Conservation (phyloP, 2,888 invertebrate genomes). For the Smittia sp. region DNA sequence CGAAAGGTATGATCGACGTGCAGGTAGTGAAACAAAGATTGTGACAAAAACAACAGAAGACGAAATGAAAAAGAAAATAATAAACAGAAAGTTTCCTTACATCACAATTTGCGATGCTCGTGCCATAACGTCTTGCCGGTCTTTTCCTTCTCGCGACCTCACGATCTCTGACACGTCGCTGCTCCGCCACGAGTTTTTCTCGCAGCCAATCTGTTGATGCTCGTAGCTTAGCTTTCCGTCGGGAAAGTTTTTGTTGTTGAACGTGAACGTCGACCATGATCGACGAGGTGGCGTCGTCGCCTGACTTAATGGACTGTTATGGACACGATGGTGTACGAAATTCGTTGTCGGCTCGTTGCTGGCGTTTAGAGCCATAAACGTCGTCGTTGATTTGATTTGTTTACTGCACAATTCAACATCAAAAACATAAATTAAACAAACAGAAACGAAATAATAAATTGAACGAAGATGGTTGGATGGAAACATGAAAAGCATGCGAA, state of each 20-base stretch:
- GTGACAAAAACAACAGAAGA: slow-evolving; percentile 3
- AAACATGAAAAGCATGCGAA: not conserved
- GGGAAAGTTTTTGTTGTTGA: slow-evolving; percentile 47
- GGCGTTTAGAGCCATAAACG: slow-evolving; percentile 32
- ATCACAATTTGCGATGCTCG: slow-evolving; percentile 84
- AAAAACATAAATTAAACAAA: slow-evolving; percentile 30
- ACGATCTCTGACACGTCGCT: slow-evolving; percentile 44
- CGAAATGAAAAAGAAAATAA: slow-evolving; percentile 33
- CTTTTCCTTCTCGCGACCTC: slow-evolving; percentile 45
- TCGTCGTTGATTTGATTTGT: slow-evolving; percentile 39
- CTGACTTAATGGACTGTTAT: slow-evolving; percentile 42
- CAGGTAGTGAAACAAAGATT: slow-evolving; percentile 44
- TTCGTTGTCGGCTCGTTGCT: slow-evolving; percentile 39
- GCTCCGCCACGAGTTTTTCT: slow-evolving; percentile 46
- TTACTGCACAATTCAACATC: slow-evolving; percentile 27
- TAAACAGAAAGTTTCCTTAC: slow-evolving; percentile 60
- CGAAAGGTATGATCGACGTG: slow-evolving; percentile 18
- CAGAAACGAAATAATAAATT: slow-evolving; percentile 38
- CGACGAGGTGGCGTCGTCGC: slow-evolving; percentile 45
- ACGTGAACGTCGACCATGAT: slow-evolving; percentile 47
- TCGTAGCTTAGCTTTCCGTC: slow-evolving; percentile 47
- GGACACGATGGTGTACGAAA: slow-evolving; percentile 43
- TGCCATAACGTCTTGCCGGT: slow-evolving; percentile 67
- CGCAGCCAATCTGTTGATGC: slow-evolving; percentile 44
- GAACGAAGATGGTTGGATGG: not conserved